Conservation (phyloP, 1,140 invertebrate species). For the Ceratitis capitata region DNA sequence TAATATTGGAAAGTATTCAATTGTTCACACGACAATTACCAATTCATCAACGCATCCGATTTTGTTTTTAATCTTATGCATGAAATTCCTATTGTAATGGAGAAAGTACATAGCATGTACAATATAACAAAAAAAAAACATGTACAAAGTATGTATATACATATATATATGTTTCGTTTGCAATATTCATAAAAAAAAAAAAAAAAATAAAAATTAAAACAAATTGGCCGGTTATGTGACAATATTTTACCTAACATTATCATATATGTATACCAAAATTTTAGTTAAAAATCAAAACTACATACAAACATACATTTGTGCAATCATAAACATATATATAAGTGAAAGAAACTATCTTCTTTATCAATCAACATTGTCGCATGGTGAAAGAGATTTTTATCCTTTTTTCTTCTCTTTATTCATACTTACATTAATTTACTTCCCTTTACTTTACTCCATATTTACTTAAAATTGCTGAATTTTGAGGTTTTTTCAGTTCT, state of each 20-base stretch:
- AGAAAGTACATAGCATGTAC: neutral
- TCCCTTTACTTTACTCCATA: neutral
- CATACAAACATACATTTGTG: too few species aligned
- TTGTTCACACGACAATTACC: neutral
- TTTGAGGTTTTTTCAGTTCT: too few species aligned
- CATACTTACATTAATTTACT: neutral
- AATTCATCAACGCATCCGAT: constrained; percentile 7
- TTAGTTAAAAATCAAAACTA: neutral
- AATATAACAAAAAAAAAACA: neutral
- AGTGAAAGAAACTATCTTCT: neutral
- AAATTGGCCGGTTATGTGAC: constrained; percentile 44
- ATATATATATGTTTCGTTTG: neutral
- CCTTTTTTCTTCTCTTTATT: neutral
- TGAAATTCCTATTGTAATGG: constrained; percentile 10
- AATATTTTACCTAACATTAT: constrained; percentile 40
- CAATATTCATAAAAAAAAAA: neutral
- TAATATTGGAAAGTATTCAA: constrained; percentile 1
- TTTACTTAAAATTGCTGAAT: too few species aligned
- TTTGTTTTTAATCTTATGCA: neutral
- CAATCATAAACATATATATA: neutral
- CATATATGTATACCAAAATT: neutral
- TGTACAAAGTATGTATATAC: neutral
- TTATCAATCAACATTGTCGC: neutral
- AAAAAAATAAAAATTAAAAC: constrained; percentile 1
- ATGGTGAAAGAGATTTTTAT: neutral